Evolutionary conservation across 2,113 vertebrate genomes (phyloP).

Genomic region (Mola mola): DNA sequence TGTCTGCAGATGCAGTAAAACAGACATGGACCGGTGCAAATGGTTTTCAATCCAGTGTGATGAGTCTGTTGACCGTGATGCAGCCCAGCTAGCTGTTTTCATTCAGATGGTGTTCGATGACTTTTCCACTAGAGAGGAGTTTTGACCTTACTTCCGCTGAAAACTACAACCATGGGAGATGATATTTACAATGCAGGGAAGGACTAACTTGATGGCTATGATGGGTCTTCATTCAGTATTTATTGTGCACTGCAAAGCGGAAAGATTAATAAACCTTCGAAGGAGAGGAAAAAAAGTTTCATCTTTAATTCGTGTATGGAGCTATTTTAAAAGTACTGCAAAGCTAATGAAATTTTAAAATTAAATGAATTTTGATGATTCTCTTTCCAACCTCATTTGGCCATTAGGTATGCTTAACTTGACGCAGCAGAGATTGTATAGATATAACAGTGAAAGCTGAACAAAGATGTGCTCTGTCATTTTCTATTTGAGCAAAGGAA

Average conservation of each 20-base stretch:
- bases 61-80: background rate
- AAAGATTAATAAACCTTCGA: constrained; percentile 16
- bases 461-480: constrained; percentile 2
- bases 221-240: background rate
- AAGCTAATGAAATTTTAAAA: constrained; percentile 20
- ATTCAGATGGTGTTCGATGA: background rate
- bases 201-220: background rate
- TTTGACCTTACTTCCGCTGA: background rate
- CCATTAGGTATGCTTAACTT: background rate
- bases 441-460: constrained; percentile 1
- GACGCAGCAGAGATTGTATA: constrained; percentile 7
- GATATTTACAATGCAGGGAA: constrained; percentile 6
- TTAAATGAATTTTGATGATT: constrained; percentile 7
- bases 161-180: too few species aligned
- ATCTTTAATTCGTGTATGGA: constrained; percentile 34
- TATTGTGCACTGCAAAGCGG: too few species aligned
- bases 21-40: background rate
- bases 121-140: background rate
- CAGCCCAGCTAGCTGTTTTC: too few species aligned
- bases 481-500: background rate
- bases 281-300: background rate
- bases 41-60: background rate
- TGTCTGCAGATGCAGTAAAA: background rate
- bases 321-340: constrained; percentile 29
- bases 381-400: constrained; percentile 4